Base-by-base conservation (phyloP, 2,888 invertebrate genomes). In the Diplazon laetatorius region DNA sequence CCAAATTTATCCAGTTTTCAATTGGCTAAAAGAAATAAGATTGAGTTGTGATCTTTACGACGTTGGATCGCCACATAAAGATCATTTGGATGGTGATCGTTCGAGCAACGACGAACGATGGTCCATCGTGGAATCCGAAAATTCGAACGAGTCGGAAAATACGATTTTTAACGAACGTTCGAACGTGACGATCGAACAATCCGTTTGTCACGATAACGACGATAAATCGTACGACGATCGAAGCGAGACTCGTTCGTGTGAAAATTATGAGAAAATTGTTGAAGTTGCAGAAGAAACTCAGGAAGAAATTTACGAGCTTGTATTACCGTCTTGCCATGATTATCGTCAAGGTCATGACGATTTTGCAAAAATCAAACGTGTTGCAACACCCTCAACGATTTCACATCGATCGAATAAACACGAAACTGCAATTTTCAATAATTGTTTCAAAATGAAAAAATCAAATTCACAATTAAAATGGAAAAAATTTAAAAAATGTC, bases 1-100 rank as follows among this genome's bases (percentile, higher is more conserved):
- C 50, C 74, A 70, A 16, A 70, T 48, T 16, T 78, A 81, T 68
- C 76, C 80, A 20, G 77, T 81, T 14, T 66, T 83, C 5, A 77
- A 83, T 75, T 84, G 84, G 84, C 57, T 84, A 3, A 76, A 73
- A 9, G 76, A 82, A 55, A 84, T 84, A 25, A 50, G 84, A 42
- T 70, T 74, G 22, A 83, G 69, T 48, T 83, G 80, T 44, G 83
- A 84, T 57, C 59, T 76, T 8, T 79, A 80, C 60, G 84, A 84
- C 16, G 66, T 71, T n/a, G 78, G 71, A 46, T 55, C 59, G n/a
- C 63, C 63, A 8, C 4, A 42, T 4, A 44, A 30, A n/a, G 14
- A 62, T 30, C 10, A 55, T 44, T 16, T n/a, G 1, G 44, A 57
- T 2, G 16, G 1, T 39, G 62, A 76, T 14, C n/a, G 10, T 2